Conservation (phyloP, 2,113 vertebrate genomes). For the Gymnobelideus leadbeateri region DNA sequence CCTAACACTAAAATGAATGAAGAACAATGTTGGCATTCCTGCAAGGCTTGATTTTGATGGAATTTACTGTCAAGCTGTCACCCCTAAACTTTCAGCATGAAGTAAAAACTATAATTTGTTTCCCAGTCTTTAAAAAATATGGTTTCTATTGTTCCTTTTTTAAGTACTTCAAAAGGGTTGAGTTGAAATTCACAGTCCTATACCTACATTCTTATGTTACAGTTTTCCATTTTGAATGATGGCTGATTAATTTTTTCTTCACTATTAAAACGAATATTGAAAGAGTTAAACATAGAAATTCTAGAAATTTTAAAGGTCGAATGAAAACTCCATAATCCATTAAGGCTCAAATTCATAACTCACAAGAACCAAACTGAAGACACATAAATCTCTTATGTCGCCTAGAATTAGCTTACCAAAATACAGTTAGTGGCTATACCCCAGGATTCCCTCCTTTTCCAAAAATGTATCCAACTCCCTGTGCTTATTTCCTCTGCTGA, state of each 20-base stretch:
- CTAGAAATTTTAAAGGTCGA: slow-evolving; percentile 65
- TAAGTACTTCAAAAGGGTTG: slow-evolving; percentile 25
- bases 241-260: slow-evolving; percentile 25
- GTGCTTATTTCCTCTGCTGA: slow-evolving; percentile 80
- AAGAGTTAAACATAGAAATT: slow-evolving; percentile 51
- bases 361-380: slow-evolving; percentile 48
- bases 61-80: slow-evolving; percentile 81
- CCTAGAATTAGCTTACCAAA: slow-evolving; percentile 68
- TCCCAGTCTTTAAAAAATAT: slow-evolving; percentile 61
- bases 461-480: slow-evolving; percentile 76
- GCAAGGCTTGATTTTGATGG: slow-evolving; percentile 69
- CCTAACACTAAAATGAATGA: slow-evolving; percentile 78
- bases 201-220: slow-evolving; percentile 25
- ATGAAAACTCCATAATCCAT: slow-evolving; percentile 65
- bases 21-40: slow-evolving; percentile 76
- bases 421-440: slow-evolving; percentile 73
- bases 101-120: slow-evolving; percentile 67
- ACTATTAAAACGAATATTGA: slow-evolving; percentile 46
- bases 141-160: slow-evolving; percentile 55
- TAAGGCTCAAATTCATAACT: slow-evolving; percentile 67
- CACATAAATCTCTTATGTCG: slow-evolving; percentile 64
- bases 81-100: slow-evolving; percentile 73
- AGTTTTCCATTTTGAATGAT: slow-evolving; percentile 59
- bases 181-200: slow-evolving; percentile 33
- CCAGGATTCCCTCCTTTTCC: slow-evolving; percentile 75